Percentiles rank a stretch among this genome's conserved stretches.
Conservation (phyloP, 2,797 vertebrate genomes). For the Enteromius paludinosus region DNA sequence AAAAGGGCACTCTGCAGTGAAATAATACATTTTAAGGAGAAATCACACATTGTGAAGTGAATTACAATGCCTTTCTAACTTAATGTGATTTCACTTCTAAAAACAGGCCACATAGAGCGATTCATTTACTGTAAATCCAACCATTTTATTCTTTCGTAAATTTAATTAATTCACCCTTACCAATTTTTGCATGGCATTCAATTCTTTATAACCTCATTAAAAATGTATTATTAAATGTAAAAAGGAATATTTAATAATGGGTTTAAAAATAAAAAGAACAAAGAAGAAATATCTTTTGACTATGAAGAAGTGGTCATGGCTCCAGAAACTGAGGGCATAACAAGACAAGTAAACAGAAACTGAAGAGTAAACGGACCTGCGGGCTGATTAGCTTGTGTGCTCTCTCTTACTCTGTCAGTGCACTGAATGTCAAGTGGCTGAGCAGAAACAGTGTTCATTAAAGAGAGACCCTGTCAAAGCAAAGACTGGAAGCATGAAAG, state of each 20-base stretch:
- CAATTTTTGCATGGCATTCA: not conserved
- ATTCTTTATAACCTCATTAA: not conserved
- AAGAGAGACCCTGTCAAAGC: slow-evolving; percentile 23
- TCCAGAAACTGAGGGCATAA: not conserved
- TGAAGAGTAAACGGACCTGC: not conserved
- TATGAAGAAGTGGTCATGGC: slow-evolving; percentile 11
- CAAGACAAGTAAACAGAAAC: slow-evolving; percentile 19
- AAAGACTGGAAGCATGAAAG: slow-evolving; percentile 12
- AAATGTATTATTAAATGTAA: not conserved
- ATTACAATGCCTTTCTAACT: not conserved
- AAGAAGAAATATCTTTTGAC: not conserved
- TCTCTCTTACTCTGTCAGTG: slow-evolving; percentile 18
- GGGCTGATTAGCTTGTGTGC: slow-evolving; percentile 19
- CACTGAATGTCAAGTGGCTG: slow-evolving; percentile 40
- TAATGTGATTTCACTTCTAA: not conserved
- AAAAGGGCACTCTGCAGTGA: not conserved
- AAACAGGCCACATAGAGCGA: not conserved
- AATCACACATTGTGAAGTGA: not conserved
- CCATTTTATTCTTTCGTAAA: not conserved
- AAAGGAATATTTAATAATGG: not conserved
- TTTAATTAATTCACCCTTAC: not conserved
- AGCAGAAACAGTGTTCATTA: slow-evolving; percentile 27
- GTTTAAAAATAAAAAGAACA: not conserved
- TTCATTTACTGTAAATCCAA: not conserved
- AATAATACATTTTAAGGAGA: not conserved